Conservation (phyloP, 2,888 invertebrate genomes). For the Stegana nigrithorax region DNA sequence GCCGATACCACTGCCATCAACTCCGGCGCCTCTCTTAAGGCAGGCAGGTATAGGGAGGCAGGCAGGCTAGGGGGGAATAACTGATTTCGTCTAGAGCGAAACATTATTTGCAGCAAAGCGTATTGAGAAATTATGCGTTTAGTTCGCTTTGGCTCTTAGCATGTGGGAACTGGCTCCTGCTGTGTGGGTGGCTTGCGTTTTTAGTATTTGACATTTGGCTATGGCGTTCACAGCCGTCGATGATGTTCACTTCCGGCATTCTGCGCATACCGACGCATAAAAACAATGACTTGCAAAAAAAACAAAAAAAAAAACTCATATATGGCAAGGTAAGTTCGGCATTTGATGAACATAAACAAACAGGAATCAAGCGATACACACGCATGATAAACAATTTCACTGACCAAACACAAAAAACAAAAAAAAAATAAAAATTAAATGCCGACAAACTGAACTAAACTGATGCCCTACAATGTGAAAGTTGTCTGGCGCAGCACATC, state of each 20-base stretch:
- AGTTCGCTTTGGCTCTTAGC: constrained; percentile 7
- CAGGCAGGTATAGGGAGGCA: no score
- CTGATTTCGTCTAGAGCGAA: constrained; percentile 33
- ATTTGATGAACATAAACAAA: constrained; percentile 39
- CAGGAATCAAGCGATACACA: no score
- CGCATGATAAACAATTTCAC: no score
- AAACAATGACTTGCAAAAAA: constrained; percentile 57
- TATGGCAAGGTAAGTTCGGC: constrained; percentile 19
- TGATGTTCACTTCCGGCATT: constrained; percentile 1
- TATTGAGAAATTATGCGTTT: constrained; percentile 44
- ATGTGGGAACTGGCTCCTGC: constrained; percentile 1
- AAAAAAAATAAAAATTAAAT: background rate
- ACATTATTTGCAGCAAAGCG: constrained; percentile 48
- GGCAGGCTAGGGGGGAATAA: no score
- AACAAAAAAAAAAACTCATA: constrained; percentile 24
- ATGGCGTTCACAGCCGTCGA: background rate
- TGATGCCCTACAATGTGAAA: no score
- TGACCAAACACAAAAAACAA: no score
- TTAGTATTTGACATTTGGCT: background rate
- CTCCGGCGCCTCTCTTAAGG: background rate
- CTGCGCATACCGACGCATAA: constrained; percentile 36
- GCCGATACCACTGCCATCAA: constrained; percentile 5
- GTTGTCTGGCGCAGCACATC: no score
- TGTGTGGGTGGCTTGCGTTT: constrained; percentile 22
- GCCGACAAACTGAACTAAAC: no score